These are phyloP conservation scores for Potamarius usumacintae DNA, from an alignment of 2,113 vertebrate genomes.

Conservation along the genomic window DNA sequence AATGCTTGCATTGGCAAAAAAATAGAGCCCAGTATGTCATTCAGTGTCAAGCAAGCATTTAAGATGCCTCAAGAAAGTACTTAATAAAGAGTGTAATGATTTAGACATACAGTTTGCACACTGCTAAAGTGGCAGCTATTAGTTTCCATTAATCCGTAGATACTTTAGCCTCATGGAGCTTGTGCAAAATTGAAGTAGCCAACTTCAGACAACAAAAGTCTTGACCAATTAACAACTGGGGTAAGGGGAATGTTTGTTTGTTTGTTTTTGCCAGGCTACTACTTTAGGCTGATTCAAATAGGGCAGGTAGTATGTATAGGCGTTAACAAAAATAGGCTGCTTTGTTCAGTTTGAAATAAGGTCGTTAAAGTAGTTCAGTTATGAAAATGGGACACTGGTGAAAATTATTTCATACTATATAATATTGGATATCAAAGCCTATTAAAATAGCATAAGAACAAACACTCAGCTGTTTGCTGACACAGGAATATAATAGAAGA, in stretches of 20 bases:
- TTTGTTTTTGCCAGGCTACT: not conserved
- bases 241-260: not conserved
- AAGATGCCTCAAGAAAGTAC: not conserved
- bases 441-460: not conserved
- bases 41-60: not conserved
- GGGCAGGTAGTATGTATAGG: not conserved
- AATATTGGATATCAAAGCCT: not conserved
- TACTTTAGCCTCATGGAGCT: not conserved
- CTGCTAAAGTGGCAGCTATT: not conserved
- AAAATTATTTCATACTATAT: not conserved
- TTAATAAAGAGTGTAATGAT: not conserved
- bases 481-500: not conserved
- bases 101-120: not conserved
- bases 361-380: not conserved
- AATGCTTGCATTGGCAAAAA: not conserved
- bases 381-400: not conserved
- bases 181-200: not conserved
- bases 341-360: not conserved
- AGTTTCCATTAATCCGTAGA: not conserved
- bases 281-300: not conserved
- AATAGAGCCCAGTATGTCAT: not conserved
- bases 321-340: not conserved
- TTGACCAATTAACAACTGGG: not conserved
- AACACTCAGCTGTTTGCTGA: not conserved
- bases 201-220: not conserved